Percentiles rank a stretch among this genome's conserved stretches.
Conservation (phyloP, 2,888 invertebrate species). For the Lumbricus terrestris region DNA sequence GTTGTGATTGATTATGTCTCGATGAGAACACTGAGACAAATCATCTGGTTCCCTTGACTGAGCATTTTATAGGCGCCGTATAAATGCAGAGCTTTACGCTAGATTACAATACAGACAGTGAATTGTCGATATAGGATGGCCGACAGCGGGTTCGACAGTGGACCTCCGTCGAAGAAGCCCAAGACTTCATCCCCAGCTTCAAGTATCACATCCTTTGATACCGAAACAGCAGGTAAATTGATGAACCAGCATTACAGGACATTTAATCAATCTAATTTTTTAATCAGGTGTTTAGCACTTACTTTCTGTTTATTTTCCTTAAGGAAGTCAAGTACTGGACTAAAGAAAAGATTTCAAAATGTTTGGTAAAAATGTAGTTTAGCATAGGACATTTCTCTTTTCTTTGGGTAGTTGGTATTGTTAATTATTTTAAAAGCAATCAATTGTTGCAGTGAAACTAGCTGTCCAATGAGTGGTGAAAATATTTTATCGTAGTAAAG, state of each 20-base stretch:
- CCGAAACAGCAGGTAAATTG: constrained; percentile 7
- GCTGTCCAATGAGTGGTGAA: too few species aligned
- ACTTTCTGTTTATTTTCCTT: background rate
- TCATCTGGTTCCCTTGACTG: background rate
- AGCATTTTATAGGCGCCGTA: background rate
- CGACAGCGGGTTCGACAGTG: constrained; percentile 13
- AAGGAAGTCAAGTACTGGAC: background rate
- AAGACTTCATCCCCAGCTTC: constrained; percentile 7
- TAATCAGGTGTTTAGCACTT: background rate
- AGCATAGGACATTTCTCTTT: too few species aligned
- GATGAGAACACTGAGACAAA: too few species aligned
- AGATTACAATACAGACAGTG: background rate
- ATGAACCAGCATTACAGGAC: background rate
- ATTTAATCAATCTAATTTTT: background rate
- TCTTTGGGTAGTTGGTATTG: too few species aligned
- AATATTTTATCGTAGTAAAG: too few species aligned
- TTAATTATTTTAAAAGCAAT: too few species aligned
- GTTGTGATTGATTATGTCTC: too few species aligned
- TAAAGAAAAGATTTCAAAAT: background rate
- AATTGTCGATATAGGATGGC: background rate
- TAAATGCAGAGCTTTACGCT: constrained; percentile 3
- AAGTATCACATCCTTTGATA: constrained; percentile 9
- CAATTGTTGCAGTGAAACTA: too few species aligned
- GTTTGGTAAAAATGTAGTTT: too few species aligned
- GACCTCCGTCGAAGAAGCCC: constrained; percentile 11